Base-by-base conservation (phyloP, 2,113 vertebrate species). In the Gasterosteus nipponicus region DNA sequence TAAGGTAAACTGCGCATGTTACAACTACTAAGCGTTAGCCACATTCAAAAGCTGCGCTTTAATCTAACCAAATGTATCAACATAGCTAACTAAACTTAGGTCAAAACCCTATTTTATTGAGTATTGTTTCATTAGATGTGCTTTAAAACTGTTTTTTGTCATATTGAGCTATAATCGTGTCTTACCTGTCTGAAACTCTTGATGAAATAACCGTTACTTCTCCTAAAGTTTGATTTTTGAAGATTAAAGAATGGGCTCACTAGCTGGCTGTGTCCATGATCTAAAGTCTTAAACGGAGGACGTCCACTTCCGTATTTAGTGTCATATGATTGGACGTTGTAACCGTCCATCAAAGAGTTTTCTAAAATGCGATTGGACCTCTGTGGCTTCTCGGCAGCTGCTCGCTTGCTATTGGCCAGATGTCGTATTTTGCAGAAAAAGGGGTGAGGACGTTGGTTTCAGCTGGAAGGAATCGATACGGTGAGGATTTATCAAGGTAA, bases 141-240 rank as follows among this genome's bases (percentile, higher is more conserved):
- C 22, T 29, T 53, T 33, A 7, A 53, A 35, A 56, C 5, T 4
- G 5, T 1, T 38, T 49, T 5, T 12, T 42, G 11, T 16, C 15
- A 6, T 33, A 54, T 49, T 44, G 4, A 75, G 26, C 31, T 22
- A 15, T 8, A 66, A 41, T 60, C 0, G 8, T n/a, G 2, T 59
- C 67, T 91, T 90, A 93, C 90, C 90, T 84, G 69, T 15, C 39
- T 44, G 22, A 49, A 62, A 69, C 51, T 5, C n/a, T 62, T 3
- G 26, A 22, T 2, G 11, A 26, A 22, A 22, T 14, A 49, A 18
- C 26, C 0, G 9, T 9, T 61, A 67, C 66, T 49, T 73, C 6
- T 2, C 22, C 6, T 51, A 1, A 15, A 22, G 11, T 59, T 44
- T 58, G 3, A 70, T 41, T 69, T 69, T 64, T 10, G 60, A 59